Conservation (phyloP, 2,797 vertebrate genomes). For the Bufotes viridis region DNA sequence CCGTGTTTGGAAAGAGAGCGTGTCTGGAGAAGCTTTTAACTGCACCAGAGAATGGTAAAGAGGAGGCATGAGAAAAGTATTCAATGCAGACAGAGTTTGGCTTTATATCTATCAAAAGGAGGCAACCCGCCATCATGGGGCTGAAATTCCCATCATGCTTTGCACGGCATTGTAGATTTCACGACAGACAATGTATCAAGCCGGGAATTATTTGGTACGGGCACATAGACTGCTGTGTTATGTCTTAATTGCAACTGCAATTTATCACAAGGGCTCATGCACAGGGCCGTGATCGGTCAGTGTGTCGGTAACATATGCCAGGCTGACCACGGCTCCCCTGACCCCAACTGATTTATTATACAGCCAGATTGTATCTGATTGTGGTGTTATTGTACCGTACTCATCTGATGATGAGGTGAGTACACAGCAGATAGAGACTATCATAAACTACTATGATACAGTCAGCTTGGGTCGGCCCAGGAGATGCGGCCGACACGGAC, state of each 20-base stretch:
- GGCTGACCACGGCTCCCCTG: too few relatives aligned
- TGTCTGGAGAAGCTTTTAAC: constrained; percentile 45
- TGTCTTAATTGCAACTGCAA: neutral
- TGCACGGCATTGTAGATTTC: neutral
- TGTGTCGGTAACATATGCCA: too few relatives aligned
- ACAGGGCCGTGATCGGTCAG: too few relatives aligned
- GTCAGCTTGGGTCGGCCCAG: too few relatives aligned
- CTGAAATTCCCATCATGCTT: constrained; percentile 10
- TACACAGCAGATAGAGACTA: too few relatives aligned
- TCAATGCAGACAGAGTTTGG: constrained; percentile 4
- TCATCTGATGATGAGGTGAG: too few relatives aligned
- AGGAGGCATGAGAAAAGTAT: neutral
- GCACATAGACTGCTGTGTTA: neutral
- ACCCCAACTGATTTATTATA: too few relatives aligned
- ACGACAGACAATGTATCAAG: neutral
- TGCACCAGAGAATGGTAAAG: neutral
- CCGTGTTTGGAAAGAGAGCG: constrained; percentile 33
- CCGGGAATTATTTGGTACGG: neutral
- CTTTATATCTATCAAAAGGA: constrained; percentile 18
- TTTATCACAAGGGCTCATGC: neutral
- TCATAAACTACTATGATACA: too few relatives aligned
- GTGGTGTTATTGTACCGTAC: too few relatives aligned
- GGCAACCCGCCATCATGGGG: neutral
- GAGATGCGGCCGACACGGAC: too few relatives aligned
- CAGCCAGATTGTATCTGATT: too few relatives aligned